These are phyloP conservation scores for Argyrosomus japonicus DNA, from an alignment of 2,113 vertebrate genomes.

Conservation along the genomic window DNA sequence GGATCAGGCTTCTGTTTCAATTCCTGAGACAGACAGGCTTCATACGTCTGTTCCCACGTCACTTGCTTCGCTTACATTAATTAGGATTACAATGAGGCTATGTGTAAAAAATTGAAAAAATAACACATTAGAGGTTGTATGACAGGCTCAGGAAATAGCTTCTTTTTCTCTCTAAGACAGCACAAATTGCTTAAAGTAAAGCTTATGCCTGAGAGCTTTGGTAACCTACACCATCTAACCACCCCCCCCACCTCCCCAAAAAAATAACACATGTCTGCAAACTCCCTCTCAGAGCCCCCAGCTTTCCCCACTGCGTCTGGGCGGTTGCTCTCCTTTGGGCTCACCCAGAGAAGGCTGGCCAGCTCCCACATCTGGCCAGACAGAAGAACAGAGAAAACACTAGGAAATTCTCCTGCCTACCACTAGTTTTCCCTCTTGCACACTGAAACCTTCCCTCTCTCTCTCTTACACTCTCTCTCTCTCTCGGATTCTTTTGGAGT, in stretches of 20 bases:
- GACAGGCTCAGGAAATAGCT: slow-evolving; percentile 75
- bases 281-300: slow-evolving; percentile 59
- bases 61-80: slow-evolving; percentile 46
- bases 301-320: slow-evolving; percentile 58
- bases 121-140: slow-evolving; percentile 68
- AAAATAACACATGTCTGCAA: slow-evolving; percentile 67
- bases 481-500: slow-evolving; percentile 74
- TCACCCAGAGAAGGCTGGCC: slow-evolving; percentile 57
- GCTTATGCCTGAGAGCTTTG: slow-evolving; percentile 66
- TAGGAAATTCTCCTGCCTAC: slow-evolving; percentile 69
- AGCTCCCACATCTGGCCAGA: slow-evolving; percentile 81
- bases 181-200: slow-evolving; percentile 77
- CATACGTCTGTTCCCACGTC: slow-evolving; percentile 37
- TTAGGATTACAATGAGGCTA: slow-evolving; percentile 69
- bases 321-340: slow-evolving; percentile 62
- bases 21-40: slow-evolving; percentile 23
- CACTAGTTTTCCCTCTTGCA: slow-evolving; percentile 64
- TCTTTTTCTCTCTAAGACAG: slow-evolving; percentile 72
- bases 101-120: slow-evolving; percentile 73
- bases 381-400: slow-evolving; percentile 72
- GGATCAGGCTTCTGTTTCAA: slow-evolving; percentile 35
- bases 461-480: slow-evolving; percentile 28
- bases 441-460: slow-evolving; percentile 46
- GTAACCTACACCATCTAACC: slow-evolving; percentile 68
- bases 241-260: slow-evolving; percentile 7